phyloP scores from a whole-genome alignment of 2,113 vertebrate genomes.

The Pteronura brasiliensis region DNA sequence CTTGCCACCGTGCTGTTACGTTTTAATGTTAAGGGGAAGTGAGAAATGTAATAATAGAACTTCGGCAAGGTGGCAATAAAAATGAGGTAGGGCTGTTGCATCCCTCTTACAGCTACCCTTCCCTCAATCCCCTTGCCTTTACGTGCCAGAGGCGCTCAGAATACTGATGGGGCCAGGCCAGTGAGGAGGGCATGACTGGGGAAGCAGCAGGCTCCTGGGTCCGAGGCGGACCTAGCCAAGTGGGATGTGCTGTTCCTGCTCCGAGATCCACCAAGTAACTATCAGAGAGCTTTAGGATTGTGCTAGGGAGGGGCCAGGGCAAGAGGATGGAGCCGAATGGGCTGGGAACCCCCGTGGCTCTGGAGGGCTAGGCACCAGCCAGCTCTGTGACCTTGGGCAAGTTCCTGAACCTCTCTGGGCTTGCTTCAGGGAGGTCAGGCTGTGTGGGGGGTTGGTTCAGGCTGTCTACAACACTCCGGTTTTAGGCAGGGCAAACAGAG shows the following conservation, averaged over 20 bases:
- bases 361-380: neutral
- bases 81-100: neutral
- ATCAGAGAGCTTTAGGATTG: neutral
- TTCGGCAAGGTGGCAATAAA: constrained; percentile 55
- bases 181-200: neutral
- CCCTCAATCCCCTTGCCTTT: neutral
- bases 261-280: neutral
- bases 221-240: neutral
- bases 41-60: constrained; percentile 68
- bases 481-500: neutral
- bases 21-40: constrained; percentile 67
- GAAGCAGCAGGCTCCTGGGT: neutral
- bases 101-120: constrained; percentile 42
- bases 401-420: neutral
- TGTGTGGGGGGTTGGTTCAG: neutral
- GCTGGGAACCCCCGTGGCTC: neutral
- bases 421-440: neutral
- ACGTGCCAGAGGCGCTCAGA: neutral
- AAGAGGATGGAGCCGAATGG: neutral
- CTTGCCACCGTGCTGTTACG: constrained; percentile 42
- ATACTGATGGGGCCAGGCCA: neutral
- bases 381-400: neutral
- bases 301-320: neutral
- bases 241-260: neutral
- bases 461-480: neutral